These are phyloP conservation scores for Argya squamiceps DNA, from an alignment of 2,797 vertebrate genomes.

Conservation along the genomic window DNA sequence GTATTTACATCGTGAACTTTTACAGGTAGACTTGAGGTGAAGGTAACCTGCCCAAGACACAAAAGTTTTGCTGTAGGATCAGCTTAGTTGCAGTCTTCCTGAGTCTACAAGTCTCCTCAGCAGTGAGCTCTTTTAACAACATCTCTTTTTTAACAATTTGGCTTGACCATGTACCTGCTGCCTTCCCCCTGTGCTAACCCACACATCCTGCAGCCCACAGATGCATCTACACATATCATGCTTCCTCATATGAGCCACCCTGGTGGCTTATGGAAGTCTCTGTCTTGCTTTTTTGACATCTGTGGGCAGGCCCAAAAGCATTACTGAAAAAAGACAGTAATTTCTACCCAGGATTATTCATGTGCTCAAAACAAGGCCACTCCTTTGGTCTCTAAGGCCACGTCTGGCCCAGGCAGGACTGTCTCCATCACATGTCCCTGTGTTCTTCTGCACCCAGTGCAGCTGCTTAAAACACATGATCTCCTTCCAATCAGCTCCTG, in stretches of 20 bases:
- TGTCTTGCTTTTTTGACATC: background rate
- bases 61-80: background rate
- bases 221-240: rapidly evolving
- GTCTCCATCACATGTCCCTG: background rate
- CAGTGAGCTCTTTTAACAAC: background rate
- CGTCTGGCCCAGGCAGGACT: background rate
- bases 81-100: background rate
- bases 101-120: background rate
- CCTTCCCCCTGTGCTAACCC: background rate
- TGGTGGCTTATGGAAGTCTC: background rate
- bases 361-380: background rate
- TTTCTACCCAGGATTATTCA: background rate
- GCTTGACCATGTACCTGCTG: background rate
- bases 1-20: too few species aligned
- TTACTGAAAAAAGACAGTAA: background rate
- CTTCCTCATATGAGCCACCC: background rate
- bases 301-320: background rate
- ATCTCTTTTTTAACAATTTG: background rate
- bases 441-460: background rate
- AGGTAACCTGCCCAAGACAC: background rate
- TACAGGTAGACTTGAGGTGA: background rate
- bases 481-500: background rate
- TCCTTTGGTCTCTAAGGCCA: background rate
- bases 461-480: background rate
- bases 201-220: background rate